A percentile compares a stretch with the other conserved stretches of the same genome.
Evolutionary conservation across 2,113 vertebrate species (phyloP).

Genomic region (Laticauda colubrina): DNA sequence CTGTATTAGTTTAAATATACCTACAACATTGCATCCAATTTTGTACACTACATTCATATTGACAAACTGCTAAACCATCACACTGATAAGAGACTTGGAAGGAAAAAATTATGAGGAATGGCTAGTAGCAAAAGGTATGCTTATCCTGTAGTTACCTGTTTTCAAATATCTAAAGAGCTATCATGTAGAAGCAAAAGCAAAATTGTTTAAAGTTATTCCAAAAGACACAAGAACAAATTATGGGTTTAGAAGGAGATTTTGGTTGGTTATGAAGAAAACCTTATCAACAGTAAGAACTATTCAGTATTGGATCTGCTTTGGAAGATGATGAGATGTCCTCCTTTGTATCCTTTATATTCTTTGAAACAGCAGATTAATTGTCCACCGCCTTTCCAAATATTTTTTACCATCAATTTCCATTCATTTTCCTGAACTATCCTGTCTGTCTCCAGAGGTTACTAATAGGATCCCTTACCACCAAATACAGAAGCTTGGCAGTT

Average conservation of each 20-base stretch:
- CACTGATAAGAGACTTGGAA: not conserved
- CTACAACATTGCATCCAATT: not conserved
- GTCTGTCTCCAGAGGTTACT: not conserved
- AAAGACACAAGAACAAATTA: not conserved
- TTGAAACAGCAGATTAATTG: not conserved
- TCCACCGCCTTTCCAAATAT: not conserved
- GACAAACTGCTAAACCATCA: not conserved
- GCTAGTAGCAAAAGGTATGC: not conserved
- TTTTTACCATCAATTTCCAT: not conserved
- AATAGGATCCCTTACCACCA: not conserved
- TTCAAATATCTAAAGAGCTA: not conserved
- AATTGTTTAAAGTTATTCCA: not conserved
- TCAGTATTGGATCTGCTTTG: not conserved
- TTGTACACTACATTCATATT: not conserved
- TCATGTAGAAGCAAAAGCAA: not conserved
- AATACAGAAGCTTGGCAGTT: not conserved
- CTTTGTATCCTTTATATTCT: not conserved
- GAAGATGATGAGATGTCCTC: not conserved
- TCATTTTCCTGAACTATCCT: not conserved
- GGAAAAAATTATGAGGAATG: not conserved
- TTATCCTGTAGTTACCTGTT: not conserved
- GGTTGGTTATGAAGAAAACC: not conserved
- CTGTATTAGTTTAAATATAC: not conserved
- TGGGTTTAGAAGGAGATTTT: not conserved
- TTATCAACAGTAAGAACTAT: not conserved